Evolutionary conservation across 2,113 vertebrate genomes (phyloP).

Genomic region (Perca schrenkii): DNA sequence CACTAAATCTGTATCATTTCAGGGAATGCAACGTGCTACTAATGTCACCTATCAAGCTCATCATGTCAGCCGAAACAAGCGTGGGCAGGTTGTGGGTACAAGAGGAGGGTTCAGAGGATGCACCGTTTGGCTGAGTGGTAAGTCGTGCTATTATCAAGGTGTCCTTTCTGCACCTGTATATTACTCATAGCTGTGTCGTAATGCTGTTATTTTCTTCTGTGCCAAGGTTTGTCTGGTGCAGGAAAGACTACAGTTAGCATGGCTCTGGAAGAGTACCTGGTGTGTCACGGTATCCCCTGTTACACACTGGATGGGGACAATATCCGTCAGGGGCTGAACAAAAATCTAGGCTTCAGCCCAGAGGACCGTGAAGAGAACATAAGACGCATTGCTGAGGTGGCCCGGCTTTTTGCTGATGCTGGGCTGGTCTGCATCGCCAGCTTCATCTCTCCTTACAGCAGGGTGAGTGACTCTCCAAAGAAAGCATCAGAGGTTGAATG

Average conservation of each 20-base stretch:
- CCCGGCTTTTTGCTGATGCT: conserved; percentile 96
- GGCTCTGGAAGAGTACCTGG: conserved; percentile 97
- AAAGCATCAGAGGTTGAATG: not conserved
- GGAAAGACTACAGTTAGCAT: conserved; percentile 99
- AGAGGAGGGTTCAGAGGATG: conserved; percentile 97
- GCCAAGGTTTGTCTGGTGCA: conserved; percentile 92
- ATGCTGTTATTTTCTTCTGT: not conserved
- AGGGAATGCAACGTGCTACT: conserved; percentile 98
- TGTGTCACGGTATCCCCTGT: conserved; percentile 97
- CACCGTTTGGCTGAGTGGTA: conserved; percentile 98
- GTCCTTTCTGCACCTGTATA: not conserved
- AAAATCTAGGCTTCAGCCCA: conserved; percentile 96
- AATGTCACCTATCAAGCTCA: conserved; percentile 99
- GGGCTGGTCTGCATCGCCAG: conserved; percentile 97
- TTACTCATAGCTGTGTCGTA: not conserved
- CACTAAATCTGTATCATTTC: conserved; percentile 23
- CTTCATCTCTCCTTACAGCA: conserved; percentile 96
- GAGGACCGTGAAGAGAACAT: conserved; percentile 98
- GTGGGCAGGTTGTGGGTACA: conserved; percentile 96
- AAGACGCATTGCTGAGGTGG: conserved; percentile 96
- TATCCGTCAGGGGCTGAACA: conserved; percentile 97
- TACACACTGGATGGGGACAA: conserved; percentile 98
- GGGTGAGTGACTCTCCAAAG: conserved; percentile 82
- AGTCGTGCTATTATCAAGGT: not conserved
- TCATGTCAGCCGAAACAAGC: conserved; percentile 97